These are phyloP conservation scores for Amblyjoppa proteus DNA, from an alignment of 2,888 invertebrate genomes.

Conservation along the genomic window DNA sequence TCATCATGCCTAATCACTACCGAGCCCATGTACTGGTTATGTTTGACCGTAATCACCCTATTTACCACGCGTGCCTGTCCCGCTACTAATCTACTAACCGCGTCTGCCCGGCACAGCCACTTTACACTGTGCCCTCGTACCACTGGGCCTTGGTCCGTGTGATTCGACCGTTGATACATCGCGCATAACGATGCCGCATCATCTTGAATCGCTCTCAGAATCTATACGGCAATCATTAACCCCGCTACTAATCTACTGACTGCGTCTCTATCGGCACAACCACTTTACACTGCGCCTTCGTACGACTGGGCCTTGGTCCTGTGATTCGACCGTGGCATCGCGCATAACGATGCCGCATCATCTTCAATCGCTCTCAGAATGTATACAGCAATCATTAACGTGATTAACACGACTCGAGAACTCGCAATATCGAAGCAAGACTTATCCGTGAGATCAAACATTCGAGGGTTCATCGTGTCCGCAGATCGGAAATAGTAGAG, in stretches of 20 bases:
- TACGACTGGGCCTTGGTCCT: not conserved
- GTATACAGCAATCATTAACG: conserved; percentile 50
- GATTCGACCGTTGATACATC: conserved; percentile 21
- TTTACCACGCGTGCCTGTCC: conserved; percentile 67
- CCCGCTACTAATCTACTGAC: conserved; percentile 48
- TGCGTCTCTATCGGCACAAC: conserved; percentile 64
- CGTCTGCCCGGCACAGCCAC: conserved; percentile 67
- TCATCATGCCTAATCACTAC: conserved; percentile 65
- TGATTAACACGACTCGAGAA: conserved; percentile 11
- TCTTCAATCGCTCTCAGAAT: conserved; percentile 50
- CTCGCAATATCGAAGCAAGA: not conserved
- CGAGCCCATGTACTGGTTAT: conserved; percentile 66
- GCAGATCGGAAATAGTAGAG: not conserved
- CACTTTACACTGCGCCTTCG: conserved; percentile 63
- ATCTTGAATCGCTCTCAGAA: conserved; percentile 50
- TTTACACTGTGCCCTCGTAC: conserved; percentile 57
- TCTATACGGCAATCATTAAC: conserved; percentile 46
- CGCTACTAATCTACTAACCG: conserved; percentile 67
- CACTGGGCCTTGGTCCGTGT: not conserved
- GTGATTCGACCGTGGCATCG: conserved; percentile 14
- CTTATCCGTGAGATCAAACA: not conserved
- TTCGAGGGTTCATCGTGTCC: not conserved
- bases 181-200: conserved; percentile 55
- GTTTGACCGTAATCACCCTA: conserved; percentile 69
- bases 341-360: conserved; percentile 56